A percentile compares a stretch with the other conserved stretches of the same genome.
These are phyloP conservation scores for Austrolebias charrua DNA, from an alignment of 2,797 vertebrate species.

Conservation along the genomic window DNA sequence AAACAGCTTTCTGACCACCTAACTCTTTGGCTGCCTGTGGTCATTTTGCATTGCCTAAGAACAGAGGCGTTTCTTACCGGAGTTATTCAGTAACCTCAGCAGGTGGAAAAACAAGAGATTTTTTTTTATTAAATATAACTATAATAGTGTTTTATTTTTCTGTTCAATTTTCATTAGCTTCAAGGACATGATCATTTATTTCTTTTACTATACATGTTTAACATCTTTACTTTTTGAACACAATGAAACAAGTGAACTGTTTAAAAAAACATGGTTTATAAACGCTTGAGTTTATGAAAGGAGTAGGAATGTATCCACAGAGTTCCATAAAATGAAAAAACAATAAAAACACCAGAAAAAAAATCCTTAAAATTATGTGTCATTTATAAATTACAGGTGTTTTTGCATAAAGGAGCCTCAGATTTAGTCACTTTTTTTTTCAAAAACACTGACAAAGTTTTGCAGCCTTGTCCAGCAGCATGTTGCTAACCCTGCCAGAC, in stretches of 20 bases:
- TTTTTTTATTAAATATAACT: slow-evolving; percentile 40
- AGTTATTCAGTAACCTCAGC: slow-evolving; percentile 79
- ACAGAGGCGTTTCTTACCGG: slow-evolving; percentile 73
- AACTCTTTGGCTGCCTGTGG: slow-evolving; percentile 80
- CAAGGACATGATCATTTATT: no score
- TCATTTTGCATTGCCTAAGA: slow-evolving; percentile 76
- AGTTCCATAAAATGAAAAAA: no score
- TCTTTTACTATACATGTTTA: no score
- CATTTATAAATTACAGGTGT: background rate
- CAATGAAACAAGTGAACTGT: background rate
- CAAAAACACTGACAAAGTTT: slow-evolving; percentile 2
- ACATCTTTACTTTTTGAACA: background rate
- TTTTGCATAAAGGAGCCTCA: background rate
- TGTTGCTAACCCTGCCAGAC: slow-evolving; percentile 1
- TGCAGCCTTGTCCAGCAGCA: background rate
- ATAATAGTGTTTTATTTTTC: slow-evolving; percentile 1
- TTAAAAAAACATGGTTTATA: background rate
- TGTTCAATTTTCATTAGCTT: no score
- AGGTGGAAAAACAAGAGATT: slow-evolving; percentile 49
- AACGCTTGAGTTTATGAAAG: background rate
- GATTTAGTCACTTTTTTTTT: background rate
- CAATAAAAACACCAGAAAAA: no score
- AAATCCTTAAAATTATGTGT: background rate
- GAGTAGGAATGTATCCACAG: background rate
- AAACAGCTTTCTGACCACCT: slow-evolving; percentile 75